These are phyloP conservation scores for Ctenodactylus gundi DNA, from an alignment of 2,113 vertebrate genomes.

Conservation along the genomic window DNA sequence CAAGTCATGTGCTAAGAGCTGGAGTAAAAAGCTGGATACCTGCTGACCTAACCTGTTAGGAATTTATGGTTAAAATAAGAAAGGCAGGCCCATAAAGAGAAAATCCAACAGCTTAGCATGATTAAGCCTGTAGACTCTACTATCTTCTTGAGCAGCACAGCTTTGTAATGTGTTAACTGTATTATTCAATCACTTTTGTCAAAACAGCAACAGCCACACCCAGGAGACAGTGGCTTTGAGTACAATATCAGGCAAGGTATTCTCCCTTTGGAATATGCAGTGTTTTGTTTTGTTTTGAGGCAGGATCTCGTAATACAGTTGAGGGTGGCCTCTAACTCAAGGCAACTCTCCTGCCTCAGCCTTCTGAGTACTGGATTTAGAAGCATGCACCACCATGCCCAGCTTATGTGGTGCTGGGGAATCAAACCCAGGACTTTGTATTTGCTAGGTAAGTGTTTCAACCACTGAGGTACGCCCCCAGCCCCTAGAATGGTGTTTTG, in stretches of 20 bases:
- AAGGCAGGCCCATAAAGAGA: not conserved
- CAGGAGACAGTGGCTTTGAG: not conserved
- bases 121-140: not conserved
- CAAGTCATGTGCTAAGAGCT: not conserved
- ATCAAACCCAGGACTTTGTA: too few species aligned
- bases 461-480: too few species aligned
- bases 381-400: too few species aligned
- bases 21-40: not conserved
- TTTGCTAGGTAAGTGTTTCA: too few species aligned
- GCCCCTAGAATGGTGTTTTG: too few species aligned
- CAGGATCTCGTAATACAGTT: too few species aligned
- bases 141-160: not conserved
- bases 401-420: too few species aligned
- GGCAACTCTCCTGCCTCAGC: too few species aligned
- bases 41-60: not conserved
- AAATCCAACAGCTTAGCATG: not conserved
- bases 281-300: not conserved
- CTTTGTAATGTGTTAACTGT: not conserved
- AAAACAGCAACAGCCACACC: not conserved
- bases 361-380: too few species aligned
- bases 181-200: slow-evolving; percentile 14
- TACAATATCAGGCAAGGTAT: not conserved
- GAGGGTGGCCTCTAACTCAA: too few species aligned
- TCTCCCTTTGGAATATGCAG: not conserved
- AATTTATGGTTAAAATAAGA: not conserved